phyloP scores from a whole-genome alignment of 2,888 invertebrate species.

The Muschampia plurimacula region DNA sequence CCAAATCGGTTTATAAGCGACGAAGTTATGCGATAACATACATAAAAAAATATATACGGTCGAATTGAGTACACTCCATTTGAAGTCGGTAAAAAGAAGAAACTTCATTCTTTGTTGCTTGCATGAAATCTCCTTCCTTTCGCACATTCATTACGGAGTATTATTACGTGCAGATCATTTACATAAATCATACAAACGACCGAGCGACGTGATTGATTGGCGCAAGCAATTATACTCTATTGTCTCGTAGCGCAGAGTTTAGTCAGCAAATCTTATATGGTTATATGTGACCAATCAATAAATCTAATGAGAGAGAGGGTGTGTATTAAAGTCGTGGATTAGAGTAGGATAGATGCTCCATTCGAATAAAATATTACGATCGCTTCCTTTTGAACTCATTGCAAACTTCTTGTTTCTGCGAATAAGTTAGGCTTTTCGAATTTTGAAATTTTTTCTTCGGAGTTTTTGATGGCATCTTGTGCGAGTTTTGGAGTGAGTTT shows the following conservation, averaged over 20 bases:
- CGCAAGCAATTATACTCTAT: conserved; percentile 21
- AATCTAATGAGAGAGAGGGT: conserved; percentile 5
- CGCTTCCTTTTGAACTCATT: conserved; percentile 24
- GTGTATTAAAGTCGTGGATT: background rate
- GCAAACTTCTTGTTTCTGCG: conserved; percentile 19
- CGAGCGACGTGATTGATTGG: conserved; percentile 8
- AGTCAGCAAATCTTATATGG: conserved; percentile 28
- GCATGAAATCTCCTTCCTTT: background rate
- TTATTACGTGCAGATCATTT: conserved; percentile 14
- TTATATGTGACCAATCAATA: conserved; percentile 25
- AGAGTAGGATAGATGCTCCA: conserved; percentile 14
- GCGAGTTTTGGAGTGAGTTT: background rate
- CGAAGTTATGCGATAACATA: too few relatives aligned
- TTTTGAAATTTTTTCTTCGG: conserved; percentile 17
- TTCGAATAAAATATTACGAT: conserved; percentile 20
- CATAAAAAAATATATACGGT: too few relatives aligned
- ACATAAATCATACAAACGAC: conserved; percentile 17
- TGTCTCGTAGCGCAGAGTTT: conserved; percentile 18
- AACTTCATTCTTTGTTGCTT: background rate
- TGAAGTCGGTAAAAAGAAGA: too few relatives aligned
- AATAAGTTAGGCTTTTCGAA: conserved; percentile 18
- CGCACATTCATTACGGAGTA: conserved; percentile 5
- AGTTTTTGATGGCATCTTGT: conserved; percentile 20
- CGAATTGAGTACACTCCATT: too few relatives aligned
- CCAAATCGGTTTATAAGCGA: too few relatives aligned